Evolutionary conservation across 2,888 invertebrate species (phyloP).

Genomic region (Thecophora atra): DNA sequence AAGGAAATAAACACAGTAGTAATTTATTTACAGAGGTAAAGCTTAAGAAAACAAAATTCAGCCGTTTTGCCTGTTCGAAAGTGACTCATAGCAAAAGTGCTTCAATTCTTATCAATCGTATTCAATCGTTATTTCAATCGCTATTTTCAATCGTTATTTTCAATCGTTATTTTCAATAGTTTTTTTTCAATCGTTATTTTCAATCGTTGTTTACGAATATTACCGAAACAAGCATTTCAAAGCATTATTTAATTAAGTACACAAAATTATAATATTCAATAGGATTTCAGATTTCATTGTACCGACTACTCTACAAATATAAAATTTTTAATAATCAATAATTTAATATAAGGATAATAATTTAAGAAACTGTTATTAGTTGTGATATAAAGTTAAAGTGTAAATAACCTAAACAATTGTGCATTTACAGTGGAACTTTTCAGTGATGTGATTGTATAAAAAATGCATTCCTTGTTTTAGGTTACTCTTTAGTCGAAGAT

Average conservation of each 20-base stretch:
- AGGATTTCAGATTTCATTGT: background rate
- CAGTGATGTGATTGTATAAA: background rate
- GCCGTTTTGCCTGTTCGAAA: background rate
- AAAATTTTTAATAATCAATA: too few species aligned
- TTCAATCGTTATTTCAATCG: too few species aligned
- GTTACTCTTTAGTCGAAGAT: background rate
- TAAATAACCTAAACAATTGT: background rate
- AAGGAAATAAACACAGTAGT: background rate
- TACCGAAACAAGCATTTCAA: background rate
- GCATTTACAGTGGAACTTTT: conserved; percentile 18
- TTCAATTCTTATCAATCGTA: too few species aligned
- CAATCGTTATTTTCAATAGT: too few species aligned
- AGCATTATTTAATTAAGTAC: background rate
- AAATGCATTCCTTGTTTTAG: background rate
- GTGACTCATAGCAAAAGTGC: too few species aligned
- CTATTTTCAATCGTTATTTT: too few species aligned
- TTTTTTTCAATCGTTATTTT: background rate
- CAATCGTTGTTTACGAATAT: background rate
- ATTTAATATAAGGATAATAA: too few species aligned
- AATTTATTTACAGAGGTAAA: conserved; percentile 10
- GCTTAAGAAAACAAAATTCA: background rate
- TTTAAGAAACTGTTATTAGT: too few species aligned
- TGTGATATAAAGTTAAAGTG: background rate
- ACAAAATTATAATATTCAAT: background rate
- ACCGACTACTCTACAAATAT: too few species aligned